These are phyloP conservation scores for Bugula neritina DNA, from an alignment of 2,888 invertebrate species.

Conservation along the genomic window DNA sequence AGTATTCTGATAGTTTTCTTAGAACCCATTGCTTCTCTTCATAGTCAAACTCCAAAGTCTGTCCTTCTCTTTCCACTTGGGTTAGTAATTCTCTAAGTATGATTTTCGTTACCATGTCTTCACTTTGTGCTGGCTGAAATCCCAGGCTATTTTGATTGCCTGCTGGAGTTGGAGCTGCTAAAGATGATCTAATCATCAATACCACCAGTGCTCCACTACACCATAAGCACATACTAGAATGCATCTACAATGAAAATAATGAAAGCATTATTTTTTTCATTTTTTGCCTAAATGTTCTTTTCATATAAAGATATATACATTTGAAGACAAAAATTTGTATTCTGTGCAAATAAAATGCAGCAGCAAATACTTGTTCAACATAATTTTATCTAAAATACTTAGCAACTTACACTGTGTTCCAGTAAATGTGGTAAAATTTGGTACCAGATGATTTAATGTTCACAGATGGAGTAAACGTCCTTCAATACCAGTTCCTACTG, in stretches of 20 bases:
- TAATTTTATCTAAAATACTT: too few relatives aligned
- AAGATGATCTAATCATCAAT: not conserved
- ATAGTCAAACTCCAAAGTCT: not conserved
- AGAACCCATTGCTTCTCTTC: slow-evolving; percentile 10
- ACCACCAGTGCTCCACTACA: not conserved
- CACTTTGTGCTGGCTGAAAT: not conserved
- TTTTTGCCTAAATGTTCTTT: too few relatives aligned
- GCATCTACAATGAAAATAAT: not conserved
- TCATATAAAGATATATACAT: too few relatives aligned
- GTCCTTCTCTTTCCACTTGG: not conserved
- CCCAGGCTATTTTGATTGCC: not conserved
- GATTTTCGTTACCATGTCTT: not conserved
- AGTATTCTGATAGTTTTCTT: not conserved
- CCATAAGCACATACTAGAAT: not conserved
- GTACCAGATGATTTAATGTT: too few relatives aligned
- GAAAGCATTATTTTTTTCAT: too few relatives aligned
- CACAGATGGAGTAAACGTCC: too few relatives aligned
- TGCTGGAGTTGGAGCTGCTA: not conserved
- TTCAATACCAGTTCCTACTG: too few relatives aligned
- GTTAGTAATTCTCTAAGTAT: not conserved
- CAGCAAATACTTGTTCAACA: too few relatives aligned
- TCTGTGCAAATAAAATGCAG: too few relatives aligned
- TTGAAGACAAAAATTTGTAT: too few relatives aligned
- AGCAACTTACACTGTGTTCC: too few relatives aligned
- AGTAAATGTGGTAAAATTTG: too few relatives aligned